Conservation (phyloP, 2,797 vertebrate genomes). For the Micropoecilia bifurca region DNA sequence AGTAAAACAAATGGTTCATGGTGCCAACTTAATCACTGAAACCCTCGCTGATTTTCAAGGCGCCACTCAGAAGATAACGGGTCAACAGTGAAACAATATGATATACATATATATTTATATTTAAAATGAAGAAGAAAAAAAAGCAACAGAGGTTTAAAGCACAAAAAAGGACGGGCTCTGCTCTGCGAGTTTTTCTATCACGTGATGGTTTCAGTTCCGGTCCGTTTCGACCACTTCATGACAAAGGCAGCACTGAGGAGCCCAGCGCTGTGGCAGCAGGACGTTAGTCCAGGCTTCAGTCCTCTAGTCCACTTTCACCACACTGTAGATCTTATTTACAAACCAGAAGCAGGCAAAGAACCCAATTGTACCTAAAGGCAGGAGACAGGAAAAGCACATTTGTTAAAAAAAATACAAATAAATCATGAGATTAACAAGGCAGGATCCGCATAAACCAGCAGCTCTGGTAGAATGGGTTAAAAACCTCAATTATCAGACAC, state of each 20-base stretch:
- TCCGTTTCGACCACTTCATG: constrained; percentile 53
- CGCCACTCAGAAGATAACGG: constrained; percentile 64
- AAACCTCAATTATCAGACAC: not conserved
- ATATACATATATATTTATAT: constrained; percentile 5
- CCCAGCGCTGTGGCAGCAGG: constrained; percentile 40
- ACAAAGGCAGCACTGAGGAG: constrained; percentile 42
- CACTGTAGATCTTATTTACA: constrained; percentile 99
- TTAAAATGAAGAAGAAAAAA: constrained; percentile 35
- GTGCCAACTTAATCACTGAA: constrained; percentile 62
- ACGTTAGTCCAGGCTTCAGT: constrained; percentile 55
- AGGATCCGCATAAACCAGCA: not conserved
- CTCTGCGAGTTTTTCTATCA: constrained; percentile 57
- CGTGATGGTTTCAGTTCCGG: constrained; percentile 65
- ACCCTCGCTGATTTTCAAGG: constrained; percentile 60
- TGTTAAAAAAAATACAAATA: not conserved
- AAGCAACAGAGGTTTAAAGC: constrained; percentile 65
- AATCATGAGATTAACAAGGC: not conserved
- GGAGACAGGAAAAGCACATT: constrained; percentile 9
- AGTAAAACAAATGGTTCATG: constrained; percentile 54
- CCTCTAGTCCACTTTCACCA: constrained; percentile 97
- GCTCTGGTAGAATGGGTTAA: not conserved
- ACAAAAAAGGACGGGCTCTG: constrained; percentile 73
- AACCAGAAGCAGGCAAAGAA: constrained; percentile 99
- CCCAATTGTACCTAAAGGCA: constrained; percentile 91
- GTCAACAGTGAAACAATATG: constrained; percentile 59